Evolutionary conservation across 2,888 invertebrate species (phyloP).

Genomic region (Melanostoma mellinum): DNA sequence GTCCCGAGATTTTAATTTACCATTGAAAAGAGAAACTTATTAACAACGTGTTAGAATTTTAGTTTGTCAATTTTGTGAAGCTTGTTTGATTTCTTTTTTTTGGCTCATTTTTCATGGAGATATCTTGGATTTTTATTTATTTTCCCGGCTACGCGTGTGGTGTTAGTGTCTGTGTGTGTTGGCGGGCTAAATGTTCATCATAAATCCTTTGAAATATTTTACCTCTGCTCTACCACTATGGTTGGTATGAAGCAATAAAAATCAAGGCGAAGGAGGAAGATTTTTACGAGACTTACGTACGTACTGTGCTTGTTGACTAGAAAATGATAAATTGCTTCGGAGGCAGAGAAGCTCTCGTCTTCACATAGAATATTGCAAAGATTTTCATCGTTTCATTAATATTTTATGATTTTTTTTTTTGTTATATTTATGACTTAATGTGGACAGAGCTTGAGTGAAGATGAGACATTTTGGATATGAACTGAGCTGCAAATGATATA

Average conservation of each 20-base stretch:
- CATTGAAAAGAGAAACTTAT: too few relatives aligned
- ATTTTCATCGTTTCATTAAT: constrained; percentile 17
- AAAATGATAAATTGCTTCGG: constrained; percentile 50
- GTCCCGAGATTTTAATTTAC: too few relatives aligned
- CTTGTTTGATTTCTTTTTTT: too few relatives aligned
- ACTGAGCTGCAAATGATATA: constrained; percentile 4
- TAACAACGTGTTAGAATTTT: too few relatives aligned
- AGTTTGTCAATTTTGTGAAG: too few relatives aligned
- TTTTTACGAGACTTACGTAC: constrained; percentile 41
- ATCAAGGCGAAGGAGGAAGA: constrained; percentile 10
- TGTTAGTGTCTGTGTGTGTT: neutral
- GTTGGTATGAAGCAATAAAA: constrained; percentile 27
- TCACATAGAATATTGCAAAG: constrained; percentile 1
- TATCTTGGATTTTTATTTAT: constrained; percentile 6
- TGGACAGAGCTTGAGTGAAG: neutral
- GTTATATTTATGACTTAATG: constrained; percentile 28
- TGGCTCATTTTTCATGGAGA: neutral
- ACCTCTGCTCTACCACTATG: constrained; percentile 4
- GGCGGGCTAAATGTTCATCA: constrained; percentile 5
- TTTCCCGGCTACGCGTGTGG: neutral
- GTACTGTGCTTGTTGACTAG: constrained; percentile 31
- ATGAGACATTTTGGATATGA: neutral
- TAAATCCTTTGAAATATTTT: constrained; percentile 34
- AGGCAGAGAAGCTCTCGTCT: neutral
- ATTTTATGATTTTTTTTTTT: constrained; percentile 16